Evolutionary conservation across 2,888 invertebrate species (phyloP).

Genomic region (Epicampocera succincta): DNA sequence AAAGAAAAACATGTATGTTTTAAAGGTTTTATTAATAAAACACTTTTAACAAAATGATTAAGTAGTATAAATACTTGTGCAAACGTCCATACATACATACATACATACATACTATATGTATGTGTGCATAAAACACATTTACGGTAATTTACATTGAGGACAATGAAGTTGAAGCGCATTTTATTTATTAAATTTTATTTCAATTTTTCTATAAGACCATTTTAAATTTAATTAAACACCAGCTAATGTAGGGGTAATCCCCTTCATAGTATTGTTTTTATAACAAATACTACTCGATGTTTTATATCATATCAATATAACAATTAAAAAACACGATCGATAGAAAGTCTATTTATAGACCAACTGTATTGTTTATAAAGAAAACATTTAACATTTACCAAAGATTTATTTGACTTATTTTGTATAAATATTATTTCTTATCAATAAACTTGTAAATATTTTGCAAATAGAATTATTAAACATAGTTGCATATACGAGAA

Average conservation of each 20-base stretch:
- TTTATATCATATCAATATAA: not conserved
- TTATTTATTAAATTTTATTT: not conserved
- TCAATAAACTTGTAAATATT: too few relatives aligned
- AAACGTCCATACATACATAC: too few relatives aligned
- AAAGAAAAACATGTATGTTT: too few relatives aligned
- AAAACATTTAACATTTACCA: constrained; percentile 1
- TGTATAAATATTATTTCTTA: too few relatives aligned
- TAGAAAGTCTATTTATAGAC: not conserved
- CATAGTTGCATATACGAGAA: too few relatives aligned
- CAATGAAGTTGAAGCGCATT: constrained; percentile 3
- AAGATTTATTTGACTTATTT: not conserved
- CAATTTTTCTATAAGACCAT: not conserved
- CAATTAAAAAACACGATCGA: not conserved
- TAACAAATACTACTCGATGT: constrained; percentile 1
- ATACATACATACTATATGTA: too few relatives aligned
- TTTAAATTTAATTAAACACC: not conserved
- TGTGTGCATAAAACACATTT: not conserved
- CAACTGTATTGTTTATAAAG: too few relatives aligned
- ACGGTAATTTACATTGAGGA: not conserved
- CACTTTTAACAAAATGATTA: too few relatives aligned
- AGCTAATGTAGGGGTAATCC: constrained; percentile 4
- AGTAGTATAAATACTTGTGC: too few relatives aligned
- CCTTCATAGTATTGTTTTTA: not conserved
- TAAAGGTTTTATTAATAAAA: too few relatives aligned
- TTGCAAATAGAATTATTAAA: too few relatives aligned